phyloP scores from a whole-genome alignment of 2,113 vertebrate genomes.

The Mohoua ochrocephala region DNA sequence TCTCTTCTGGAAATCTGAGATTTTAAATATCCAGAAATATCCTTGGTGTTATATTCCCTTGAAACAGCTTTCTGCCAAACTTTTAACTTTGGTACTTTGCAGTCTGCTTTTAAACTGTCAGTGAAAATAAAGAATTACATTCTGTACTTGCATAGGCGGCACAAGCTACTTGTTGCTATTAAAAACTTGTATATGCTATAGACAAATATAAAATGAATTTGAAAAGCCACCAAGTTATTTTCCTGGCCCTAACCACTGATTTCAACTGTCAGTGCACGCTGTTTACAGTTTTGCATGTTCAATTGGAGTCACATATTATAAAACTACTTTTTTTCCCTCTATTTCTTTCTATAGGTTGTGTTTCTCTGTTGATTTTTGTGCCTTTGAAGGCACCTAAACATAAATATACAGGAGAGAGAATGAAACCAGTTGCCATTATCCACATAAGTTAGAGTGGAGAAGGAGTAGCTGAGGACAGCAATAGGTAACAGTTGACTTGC shows the following conservation, averaged over 20 bases:
- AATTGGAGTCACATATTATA: background rate
- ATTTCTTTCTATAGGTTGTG: accelerated
- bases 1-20: slow-evolving; percentile 32
- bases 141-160: background rate
- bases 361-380: background rate
- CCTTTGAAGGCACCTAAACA: background rate
- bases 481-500: background rate
- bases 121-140: background rate
- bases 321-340: accelerated
- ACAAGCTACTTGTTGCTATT: slow-evolving; percentile 43
- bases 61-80: slow-evolving; percentile 48
- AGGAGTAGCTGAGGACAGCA: background rate
- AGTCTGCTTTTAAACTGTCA: background rate
- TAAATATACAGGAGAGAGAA: background rate
- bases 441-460: background rate
- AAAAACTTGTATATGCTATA: background rate
- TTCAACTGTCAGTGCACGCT: background rate
- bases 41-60: slow-evolving; percentile 22
- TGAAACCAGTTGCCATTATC: background rate
- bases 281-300: background rate
- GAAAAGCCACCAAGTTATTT: background rate
- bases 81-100: background rate
- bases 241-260: background rate
- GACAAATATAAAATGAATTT: background rate
- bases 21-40: slow-evolving; percentile 49